Evolutionary conservation across 2,888 invertebrate genomes (phyloP).

Genomic region (Nomada ruficornis): DNA sequence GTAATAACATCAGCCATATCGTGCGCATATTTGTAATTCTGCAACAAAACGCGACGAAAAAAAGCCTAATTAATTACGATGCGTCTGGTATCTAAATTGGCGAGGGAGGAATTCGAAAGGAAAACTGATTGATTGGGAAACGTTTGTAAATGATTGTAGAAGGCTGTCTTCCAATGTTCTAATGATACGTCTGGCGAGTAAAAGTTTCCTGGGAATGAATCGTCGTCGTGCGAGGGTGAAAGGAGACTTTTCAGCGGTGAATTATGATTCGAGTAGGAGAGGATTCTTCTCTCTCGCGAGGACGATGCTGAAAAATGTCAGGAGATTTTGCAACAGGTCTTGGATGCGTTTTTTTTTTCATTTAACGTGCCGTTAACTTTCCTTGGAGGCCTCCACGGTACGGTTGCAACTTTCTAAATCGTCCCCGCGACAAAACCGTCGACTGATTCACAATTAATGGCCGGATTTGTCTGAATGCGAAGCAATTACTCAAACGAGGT

Average conservation of each 20-base stretch:
- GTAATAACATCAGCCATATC: conserved; percentile 80
- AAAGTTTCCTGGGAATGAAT: conserved; percentile 51
- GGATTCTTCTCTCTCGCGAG: conserved; percentile 43
- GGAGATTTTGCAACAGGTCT: conserved; percentile 62
- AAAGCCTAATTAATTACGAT: not conserved
- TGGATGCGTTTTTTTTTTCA: conserved; percentile 43
- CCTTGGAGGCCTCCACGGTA: conserved; percentile 41
- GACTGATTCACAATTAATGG: conserved; percentile 38
- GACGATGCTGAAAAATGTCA: conserved; percentile 52
- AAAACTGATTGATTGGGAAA: not conserved
- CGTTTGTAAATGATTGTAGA: conserved; percentile 6
- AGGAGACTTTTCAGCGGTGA: conserved; percentile 52
- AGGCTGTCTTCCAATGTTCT: conserved; percentile 2
- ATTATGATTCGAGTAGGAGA: conserved; percentile 41
- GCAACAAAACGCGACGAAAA: not conserved
- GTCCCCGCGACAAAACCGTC: conserved; percentile 55
- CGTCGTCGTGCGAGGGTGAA: conserved; percentile 50
- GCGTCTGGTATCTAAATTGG: not conserved
- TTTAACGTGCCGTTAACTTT: conserved; percentile 50
- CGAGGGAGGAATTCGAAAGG: not conserved
- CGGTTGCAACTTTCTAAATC: conserved; percentile 66
- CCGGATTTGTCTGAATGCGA: conserved; percentile 1
- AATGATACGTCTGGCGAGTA: conserved; percentile 20
- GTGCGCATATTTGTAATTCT: conserved; percentile 38
- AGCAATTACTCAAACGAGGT: conserved; percentile 1